Base-by-base conservation (phyloP, 1,140 invertebrate genomes). In the Drosophila repleta region DNA sequence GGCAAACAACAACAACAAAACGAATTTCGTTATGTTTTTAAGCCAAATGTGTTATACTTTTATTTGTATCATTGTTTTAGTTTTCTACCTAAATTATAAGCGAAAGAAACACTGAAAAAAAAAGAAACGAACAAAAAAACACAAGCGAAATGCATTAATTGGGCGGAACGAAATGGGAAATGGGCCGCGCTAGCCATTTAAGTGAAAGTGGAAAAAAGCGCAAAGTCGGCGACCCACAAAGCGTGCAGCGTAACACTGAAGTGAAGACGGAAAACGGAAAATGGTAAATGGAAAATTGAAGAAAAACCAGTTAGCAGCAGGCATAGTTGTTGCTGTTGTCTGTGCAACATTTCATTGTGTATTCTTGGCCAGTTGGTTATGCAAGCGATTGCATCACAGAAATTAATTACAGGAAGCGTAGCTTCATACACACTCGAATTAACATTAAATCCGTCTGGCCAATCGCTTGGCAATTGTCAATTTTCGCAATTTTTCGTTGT, bases 11-110 rank as follows among this genome's bases (percentile, higher is more conserved):
- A 35, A 29, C 26, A 29, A 29, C 26, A 29, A 39, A 39, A 62
- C 78, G 73, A 60, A 60, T 48, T 20, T 37, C 55, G 37, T 46
- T 68, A 77, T 70, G 73, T 82, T 83, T 69, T 79, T 74, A 90
- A 90, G 82, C 87, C 87, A 90, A 90, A 90, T 90, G 87, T 90
- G 82, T 90, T 90, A 90, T 90, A 84, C 69, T 90, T 79, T 82
- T 70, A 63, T 56, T 62, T 61, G 55, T 87, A 83, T 88, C 72
- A 71, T 88, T 83, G 82, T 87, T 58, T 82, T 82, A 80, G 41
- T 64, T 83, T 85, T 55, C 55, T 87, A 82, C 71, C 79, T 82
- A 90, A 85, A 90, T 90, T 90, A 79, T 90, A 88, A 87, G 83
- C 76, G 76, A 87, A 88, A 83, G 83, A 87, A 88, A 87, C 74